phyloP scores from a whole-genome alignment of 2,888 invertebrate species.

The Plagodis dolabraria region DNA sequence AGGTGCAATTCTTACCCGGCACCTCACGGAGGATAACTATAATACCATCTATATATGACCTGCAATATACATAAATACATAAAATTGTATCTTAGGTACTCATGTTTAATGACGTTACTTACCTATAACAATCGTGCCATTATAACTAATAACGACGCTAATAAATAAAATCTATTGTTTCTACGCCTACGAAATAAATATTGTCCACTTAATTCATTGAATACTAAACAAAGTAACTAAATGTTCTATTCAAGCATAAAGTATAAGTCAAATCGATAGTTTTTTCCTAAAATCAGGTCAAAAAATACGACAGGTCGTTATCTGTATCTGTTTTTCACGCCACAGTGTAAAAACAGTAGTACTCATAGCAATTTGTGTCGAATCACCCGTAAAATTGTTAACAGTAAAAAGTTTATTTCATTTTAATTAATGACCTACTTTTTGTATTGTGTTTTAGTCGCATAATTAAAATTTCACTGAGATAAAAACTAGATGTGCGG shows the following conservation, averaged over 20 bases:
- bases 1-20: too few species aligned
- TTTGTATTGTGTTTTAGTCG: conserved; percentile 18
- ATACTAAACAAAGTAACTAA: background rate
- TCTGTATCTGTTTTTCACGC: conserved; percentile 10
- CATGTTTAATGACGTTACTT: conserved; percentile 19
- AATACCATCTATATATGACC: background rate
- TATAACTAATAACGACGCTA: conserved; percentile 11
- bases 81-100: background rate
- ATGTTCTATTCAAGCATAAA: background rate
- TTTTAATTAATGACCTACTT: conserved; percentile 62
- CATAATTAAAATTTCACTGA: background rate
- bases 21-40: too few species aligned
- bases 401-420: conserved; percentile 56
- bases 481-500: too few species aligned
- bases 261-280: conserved; percentile 3
- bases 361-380: conserved; percentile 62
- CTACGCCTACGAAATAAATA: conserved; percentile 12
- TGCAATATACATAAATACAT: background rate
- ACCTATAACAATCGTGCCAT: conserved; percentile 20
- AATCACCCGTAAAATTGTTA: conserved; percentile 74
- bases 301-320: conserved; percentile 26
- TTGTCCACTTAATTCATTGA: background rate
- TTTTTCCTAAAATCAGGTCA: conserved; percentile 22
- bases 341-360: conserved; percentile 33
- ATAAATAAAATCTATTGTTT: conserved; percentile 19